Evolutionary conservation across 2,113 vertebrate genomes (phyloP).

Genomic region (Melanotaenia duboulayi): DNA sequence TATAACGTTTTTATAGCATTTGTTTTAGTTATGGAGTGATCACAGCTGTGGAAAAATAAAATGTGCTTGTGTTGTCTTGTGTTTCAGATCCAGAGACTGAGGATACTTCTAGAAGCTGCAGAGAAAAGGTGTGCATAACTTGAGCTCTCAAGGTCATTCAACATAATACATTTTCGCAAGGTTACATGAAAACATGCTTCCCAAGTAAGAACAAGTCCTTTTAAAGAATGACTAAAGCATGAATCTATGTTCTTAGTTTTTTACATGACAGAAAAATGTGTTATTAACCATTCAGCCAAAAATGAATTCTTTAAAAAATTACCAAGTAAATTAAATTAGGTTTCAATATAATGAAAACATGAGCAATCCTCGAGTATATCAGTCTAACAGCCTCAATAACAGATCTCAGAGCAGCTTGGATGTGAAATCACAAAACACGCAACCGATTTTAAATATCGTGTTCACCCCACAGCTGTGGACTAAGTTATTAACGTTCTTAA

Average conservation of each 20-base stretch:
- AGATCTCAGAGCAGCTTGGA: too few species aligned
- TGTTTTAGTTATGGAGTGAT: not conserved
- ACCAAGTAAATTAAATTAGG: too few species aligned
- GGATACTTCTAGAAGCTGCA: constrained; percentile 82
- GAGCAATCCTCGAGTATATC: too few species aligned
- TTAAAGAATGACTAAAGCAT: not conserved
- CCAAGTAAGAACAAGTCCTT: not conserved
- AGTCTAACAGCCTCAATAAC: too few species aligned
- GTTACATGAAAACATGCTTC: too few species aligned
- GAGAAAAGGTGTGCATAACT: constrained; percentile 86
- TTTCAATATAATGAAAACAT: too few species aligned
- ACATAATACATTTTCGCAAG: not conserved
- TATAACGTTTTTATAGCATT: not conserved
- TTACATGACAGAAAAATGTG: not conserved
- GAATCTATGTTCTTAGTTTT: not conserved
- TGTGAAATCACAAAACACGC: too few species aligned
- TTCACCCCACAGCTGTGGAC: too few species aligned
- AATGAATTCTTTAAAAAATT: too few species aligned
- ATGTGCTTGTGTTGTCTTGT: not conserved
- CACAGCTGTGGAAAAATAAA: not conserved
- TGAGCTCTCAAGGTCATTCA: not conserved
- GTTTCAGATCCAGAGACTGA: constrained; percentile 89
- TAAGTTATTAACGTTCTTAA: too few species aligned
- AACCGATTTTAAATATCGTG: too few species aligned
- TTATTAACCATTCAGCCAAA: too few species aligned